Percentiles rank a stretch among this genome's conserved stretches.
These are phyloP conservation scores for Porites lobata DNA, from an alignment of 92 coral and sea anemone genomes.

Conservation along the genomic window DNA sequence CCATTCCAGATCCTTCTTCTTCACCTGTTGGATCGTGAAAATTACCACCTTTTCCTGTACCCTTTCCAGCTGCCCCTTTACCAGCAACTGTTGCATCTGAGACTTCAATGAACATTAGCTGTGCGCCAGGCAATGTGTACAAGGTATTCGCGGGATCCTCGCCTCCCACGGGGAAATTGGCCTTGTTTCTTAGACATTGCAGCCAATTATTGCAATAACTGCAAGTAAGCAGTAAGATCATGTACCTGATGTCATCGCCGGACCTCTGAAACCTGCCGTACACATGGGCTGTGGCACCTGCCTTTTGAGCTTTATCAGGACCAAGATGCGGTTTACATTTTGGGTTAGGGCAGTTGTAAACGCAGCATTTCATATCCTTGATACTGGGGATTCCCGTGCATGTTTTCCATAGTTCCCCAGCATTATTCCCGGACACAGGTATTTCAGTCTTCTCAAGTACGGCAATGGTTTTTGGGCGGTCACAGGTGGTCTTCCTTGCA, in stretches of 20 bases:
- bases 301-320: neutral
- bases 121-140: slow-evolving; percentile 10
- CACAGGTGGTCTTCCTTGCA: slow-evolving; percentile 23
- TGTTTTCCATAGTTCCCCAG: neutral
- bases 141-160: neutral
- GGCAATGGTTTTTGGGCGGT: slow-evolving; percentile 9
- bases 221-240: slow-evolving; percentile 36
- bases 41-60: neutral
- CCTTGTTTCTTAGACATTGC: neutral
- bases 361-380: neutral
- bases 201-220: slow-evolving; percentile 3
- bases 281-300: slow-evolving; percentile 44
- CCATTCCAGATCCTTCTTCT: neutral
- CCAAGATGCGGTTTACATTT: neutral
- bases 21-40: neutral
- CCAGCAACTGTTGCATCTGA: neutral
- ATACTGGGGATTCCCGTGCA: neutral
- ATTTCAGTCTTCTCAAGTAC: neutral
- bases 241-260: slow-evolving; percentile 20
- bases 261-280: slow-evolving; percentile 26
- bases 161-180: slow-evolving; percentile 6
- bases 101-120: neutral
- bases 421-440: neutral
- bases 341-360: slow-evolving; percentile 8
- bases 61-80: slow-evolving; percentile 2